Conservation (phyloP, 2,797 vertebrate species). For the Pterois miles region DNA sequence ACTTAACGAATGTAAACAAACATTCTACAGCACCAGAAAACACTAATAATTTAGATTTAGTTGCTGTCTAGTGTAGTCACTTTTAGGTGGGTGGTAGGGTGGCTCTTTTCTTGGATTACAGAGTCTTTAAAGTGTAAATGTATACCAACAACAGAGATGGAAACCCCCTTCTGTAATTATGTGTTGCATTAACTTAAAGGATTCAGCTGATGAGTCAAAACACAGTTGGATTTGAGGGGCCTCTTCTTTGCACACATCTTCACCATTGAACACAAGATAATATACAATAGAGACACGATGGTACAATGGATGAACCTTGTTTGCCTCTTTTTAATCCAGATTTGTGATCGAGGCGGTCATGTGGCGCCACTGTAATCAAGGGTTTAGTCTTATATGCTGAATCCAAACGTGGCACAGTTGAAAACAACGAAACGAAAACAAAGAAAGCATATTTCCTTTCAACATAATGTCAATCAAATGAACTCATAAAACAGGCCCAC, state of each 20-base stretch:
- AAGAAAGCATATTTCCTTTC: background rate
- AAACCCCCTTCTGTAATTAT: slow-evolving; percentile 26
- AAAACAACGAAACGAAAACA: no score
- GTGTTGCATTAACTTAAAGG: slow-evolving; percentile 10
- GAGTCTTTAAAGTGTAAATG: background rate
- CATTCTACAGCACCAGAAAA: background rate
- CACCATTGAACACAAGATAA: slow-evolving; percentile 4
- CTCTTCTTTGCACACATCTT: slow-evolving; percentile 12
- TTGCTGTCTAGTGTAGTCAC: background rate
- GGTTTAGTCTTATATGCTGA: background rate
- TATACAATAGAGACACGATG: background rate
- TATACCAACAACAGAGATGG: slow-evolving; percentile 9
- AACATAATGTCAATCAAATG: background rate
- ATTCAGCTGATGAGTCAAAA: slow-evolving; percentile 21
- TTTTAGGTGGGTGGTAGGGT: background rate
- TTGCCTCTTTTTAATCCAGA: slow-evolving; percentile 11
- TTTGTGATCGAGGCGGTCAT: slow-evolving; percentile 5
- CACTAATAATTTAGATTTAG: background rate
- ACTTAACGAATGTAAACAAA: background rate
- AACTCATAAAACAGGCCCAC: background rate
- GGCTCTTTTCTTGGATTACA: background rate
- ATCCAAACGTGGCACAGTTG: background rate
- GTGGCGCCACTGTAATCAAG: slow-evolving; percentile 7
- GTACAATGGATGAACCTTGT: background rate
- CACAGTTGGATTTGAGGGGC: slow-evolving; percentile 12